Conservation (phyloP, 2,888 invertebrate species). For the Caenorhabditis sinica region DNA sequence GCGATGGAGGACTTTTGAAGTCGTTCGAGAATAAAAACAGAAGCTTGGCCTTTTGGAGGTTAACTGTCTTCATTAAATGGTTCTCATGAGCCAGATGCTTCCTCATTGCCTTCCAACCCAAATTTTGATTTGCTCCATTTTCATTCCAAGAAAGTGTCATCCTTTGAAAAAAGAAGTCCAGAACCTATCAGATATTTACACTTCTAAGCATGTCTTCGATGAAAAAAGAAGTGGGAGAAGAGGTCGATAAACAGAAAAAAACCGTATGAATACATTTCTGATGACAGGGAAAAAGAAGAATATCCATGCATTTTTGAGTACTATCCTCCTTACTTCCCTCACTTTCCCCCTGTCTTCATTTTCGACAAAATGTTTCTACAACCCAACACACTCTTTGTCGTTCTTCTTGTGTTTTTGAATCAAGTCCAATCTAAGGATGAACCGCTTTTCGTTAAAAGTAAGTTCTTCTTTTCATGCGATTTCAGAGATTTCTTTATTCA, state of each 20-base stretch:
- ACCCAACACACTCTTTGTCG: not conserved
- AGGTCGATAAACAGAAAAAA: slow-evolving; percentile 43
- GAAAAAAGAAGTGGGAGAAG: slow-evolving; percentile 6
- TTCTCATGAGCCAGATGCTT: too few relatives aligned
- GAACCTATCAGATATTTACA: slow-evolving; percentile 18
- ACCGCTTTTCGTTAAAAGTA: slow-evolving; percentile 53
- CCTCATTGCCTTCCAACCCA: too few relatives aligned
- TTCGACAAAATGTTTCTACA: slow-evolving; percentile 32
- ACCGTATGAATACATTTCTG: slow-evolving; percentile 53
- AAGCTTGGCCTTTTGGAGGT: too few relatives aligned
- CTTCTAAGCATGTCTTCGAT: slow-evolving; percentile 15
- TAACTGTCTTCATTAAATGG: too few relatives aligned
- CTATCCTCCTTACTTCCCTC: not conserved
- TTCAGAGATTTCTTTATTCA: not conserved
- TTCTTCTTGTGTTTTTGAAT: slow-evolving; percentile 18
- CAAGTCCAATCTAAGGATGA: slow-evolving; percentile 33
- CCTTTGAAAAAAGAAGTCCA: not conserved
- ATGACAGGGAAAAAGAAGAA: not conserved
- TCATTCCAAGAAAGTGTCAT: not conserved
- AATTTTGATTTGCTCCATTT: too few relatives aligned
- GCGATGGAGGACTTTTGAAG: too few relatives aligned
- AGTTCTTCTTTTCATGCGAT: not conserved
- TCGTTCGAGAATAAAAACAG: too few relatives aligned
- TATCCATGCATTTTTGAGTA: slow-evolving; percentile 44
- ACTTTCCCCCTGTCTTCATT: not conserved